Base-by-base conservation (phyloP, 1,140 invertebrate species). In the Penaeus japonicus region DNA sequence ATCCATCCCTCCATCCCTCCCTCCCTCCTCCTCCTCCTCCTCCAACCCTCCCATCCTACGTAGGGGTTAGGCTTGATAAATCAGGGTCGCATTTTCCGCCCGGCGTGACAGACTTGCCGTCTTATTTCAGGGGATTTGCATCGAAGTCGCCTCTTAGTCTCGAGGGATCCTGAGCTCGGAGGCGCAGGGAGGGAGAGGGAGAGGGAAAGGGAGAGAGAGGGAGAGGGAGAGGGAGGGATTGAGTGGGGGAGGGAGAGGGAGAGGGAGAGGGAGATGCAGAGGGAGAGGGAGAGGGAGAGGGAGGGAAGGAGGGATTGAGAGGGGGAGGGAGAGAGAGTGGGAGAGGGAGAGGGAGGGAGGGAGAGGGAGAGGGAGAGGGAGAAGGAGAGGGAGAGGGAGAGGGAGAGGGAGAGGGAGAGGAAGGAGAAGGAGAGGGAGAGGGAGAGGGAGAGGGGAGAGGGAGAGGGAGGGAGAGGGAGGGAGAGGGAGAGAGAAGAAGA, bases 71-170 rank as follows among this genome's bases (percentile, higher is more conserved):
- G 70, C 70, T 73, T 73, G 85, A 87, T 87, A 87, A 87, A 87
- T 87, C 85, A 87, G 85, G 85, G 78, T n/a, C 24, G 85, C 54
- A 87, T 87, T 87, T 87, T 87, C 85, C 85, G 62, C 32, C 77
- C 85, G 32, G 79, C 47, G 78, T 82, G 85, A 80, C 85, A 73
- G 57, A 53, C 85, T 65, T 70, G 78, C 78, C 85, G 47, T 87
- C 85, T 87, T 87, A 87, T 87, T 87, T 87, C 85, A 87, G 78
- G 85, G 85, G 85, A 80, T 87, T 87, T 87, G 85, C 85, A 87
- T 87, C 85, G 78, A 62, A 87, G 79, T 87, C 85, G 79, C 77
- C 85, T n/a, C 85, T 87, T 82, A 81, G 85, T 87, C 85, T 82
- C 4, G 12, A 20, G 59, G 57, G 70, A 73, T 30, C n/a, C n/a